Evolutionary conservation across 2,797 vertebrate genomes (phyloP).

Genomic region (Typhlichthys subterraneus): DNA sequence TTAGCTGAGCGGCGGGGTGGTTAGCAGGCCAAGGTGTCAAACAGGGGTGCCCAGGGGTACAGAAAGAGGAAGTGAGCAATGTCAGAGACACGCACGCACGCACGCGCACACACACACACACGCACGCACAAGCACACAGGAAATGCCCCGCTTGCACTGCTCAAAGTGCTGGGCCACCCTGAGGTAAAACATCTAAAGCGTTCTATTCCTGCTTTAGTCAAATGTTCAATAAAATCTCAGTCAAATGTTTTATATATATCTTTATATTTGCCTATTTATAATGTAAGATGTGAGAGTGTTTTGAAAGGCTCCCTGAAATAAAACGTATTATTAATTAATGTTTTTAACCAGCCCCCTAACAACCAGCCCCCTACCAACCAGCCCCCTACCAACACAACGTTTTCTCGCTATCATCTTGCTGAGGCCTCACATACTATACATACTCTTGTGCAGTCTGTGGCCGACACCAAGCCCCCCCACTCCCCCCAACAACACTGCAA

Average conservation of each 20-base stretch:
- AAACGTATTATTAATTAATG: too few species aligned
- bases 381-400: conserved; percentile 23
- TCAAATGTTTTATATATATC: too few species aligned
- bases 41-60: conserved; percentile 62
- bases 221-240: too few species aligned
- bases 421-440: conserved; percentile 47
- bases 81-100: conserved; percentile 32
- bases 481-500: conserved; percentile 60
- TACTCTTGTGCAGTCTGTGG: conserved; percentile 33
- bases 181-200: background rate
- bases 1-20: conserved; percentile 35
- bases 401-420: conserved; percentile 55
- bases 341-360: background rate
- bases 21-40: conserved; percentile 68
- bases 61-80: conserved; percentile 68
- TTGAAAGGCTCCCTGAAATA: conserved; percentile 27
- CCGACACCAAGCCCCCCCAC: conserved; percentile 29
- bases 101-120: too few species aligned
- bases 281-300: background rate
- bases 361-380: background rate
- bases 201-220: conserved; percentile 24
- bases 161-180: background rate
- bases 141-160: conserved; percentile 49
- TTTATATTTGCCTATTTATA: too few species aligned
- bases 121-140: conserved; percentile 36